Percentiles rank a stretch among this genome's conserved stretches.
These are phyloP conservation scores for Pygocentrus nattereri DNA, from an alignment of 2,797 vertebrate genomes.

Conservation along the genomic window DNA sequence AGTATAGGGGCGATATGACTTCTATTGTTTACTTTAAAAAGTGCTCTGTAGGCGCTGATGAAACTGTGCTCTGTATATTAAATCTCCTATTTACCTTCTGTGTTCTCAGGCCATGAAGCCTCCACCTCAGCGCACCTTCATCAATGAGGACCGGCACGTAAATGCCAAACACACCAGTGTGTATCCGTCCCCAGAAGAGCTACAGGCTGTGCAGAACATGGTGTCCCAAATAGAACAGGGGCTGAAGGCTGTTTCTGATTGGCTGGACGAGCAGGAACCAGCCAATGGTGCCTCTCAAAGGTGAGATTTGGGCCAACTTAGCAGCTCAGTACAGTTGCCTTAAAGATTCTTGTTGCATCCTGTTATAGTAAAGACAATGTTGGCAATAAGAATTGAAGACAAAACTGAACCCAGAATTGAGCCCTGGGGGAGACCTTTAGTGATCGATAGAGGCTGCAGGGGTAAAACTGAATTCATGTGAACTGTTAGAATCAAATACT, in stretches of 20 bases:
- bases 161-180: slow-evolving; percentile 93
- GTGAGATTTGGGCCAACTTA: slow-evolving; percentile 63
- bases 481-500: too few relatives aligned
- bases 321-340: background rate
- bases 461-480: too few relatives aligned
- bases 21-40: too few relatives aligned
- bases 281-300: slow-evolving; percentile 69
- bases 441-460: too few relatives aligned
- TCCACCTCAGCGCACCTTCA: slow-evolving; percentile 84
- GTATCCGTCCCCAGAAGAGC: slow-evolving; percentile 90
- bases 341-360: too few relatives aligned
- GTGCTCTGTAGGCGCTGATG: too few relatives aligned
- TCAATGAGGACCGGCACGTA: slow-evolving; percentile 89
- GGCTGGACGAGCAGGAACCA: slow-evolving; percentile 86
- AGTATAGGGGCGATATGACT: too few relatives aligned
- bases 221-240: slow-evolving; percentile 91
- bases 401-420: too few relatives aligned
- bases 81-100: background rate
- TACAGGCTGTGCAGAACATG: slow-evolving; percentile 92
- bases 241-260: slow-evolving; percentile 90
- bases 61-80: too few relatives aligned
- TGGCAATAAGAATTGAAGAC: too few relatives aligned
- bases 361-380: too few relatives aligned
- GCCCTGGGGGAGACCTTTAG: too few relatives aligned
- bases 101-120: slow-evolving; percentile 61